Percentiles rank a stretch among this genome's conserved stretches.
phyloP scores from a whole-genome alignment of 1,140 invertebrate species.

The Frieseomelitta varia region DNA sequence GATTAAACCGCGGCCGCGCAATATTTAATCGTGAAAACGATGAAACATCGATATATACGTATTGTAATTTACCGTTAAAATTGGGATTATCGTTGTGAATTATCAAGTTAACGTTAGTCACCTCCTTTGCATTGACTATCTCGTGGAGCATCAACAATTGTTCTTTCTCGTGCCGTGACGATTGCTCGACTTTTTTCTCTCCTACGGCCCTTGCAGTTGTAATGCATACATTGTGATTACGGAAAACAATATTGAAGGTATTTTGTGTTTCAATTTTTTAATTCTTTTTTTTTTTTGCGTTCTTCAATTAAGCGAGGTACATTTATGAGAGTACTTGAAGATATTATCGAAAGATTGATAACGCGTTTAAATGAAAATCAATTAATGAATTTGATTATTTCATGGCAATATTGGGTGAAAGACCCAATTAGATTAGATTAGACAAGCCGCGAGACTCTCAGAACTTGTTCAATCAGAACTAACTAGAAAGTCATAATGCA shows the following conservation, averaged over 20 bases:
- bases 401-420: not conserved
- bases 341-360: not conserved
- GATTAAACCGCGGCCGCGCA: not conserved
- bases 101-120: not conserved
- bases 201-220: not conserved
- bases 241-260: not conserved
- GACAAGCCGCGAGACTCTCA: no score
- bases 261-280: not conserved
- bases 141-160: not conserved
- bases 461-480: no score
- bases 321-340: not conserved
- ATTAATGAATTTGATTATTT: not conserved
- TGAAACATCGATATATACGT: not conserved
- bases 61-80: not conserved
- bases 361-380: not conserved
- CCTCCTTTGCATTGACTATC: not conserved
- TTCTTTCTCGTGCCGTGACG: not conserved
- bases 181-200: not conserved
- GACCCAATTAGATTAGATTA: no score
- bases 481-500: no score
- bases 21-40: not conserved
- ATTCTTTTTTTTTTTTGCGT: not conserved
- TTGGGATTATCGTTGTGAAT: not conserved
- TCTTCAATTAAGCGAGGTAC: not conserved
- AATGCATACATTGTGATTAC: not conserved